phyloP scores from a whole-genome alignment of 2,797 vertebrate genomes.

The Tenualosa thibaudeaui region DNA sequence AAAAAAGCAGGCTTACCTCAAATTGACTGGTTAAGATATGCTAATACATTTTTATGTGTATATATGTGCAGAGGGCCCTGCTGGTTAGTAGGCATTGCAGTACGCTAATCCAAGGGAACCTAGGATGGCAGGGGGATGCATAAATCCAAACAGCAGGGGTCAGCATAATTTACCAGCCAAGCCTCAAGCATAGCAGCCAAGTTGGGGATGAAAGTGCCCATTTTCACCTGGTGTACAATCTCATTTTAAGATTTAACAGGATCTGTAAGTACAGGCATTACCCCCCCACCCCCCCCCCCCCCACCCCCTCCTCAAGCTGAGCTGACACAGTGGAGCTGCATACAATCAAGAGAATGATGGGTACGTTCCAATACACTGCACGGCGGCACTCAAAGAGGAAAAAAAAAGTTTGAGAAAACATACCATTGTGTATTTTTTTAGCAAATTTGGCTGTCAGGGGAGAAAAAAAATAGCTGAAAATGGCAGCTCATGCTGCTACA shows the following conservation, averaged over 20 bases:
- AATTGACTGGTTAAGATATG: constrained; percentile 20
- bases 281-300: neutral
- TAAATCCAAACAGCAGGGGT: neutral
- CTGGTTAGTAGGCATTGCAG: neutral
- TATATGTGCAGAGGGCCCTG: neutral
- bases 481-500: neutral
- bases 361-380: neutral
- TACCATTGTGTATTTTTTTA: neutral
- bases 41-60: neutral
- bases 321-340: neutral
- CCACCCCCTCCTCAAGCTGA: neutral
- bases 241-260: neutral
- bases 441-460: neutral
- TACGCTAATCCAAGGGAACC: neutral
- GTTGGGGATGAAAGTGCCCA: constrained; percentile 52
- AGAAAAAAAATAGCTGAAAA: neutral
- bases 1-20: neutral
- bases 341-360: neutral
- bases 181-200: constrained; percentile 34
- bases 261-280: neutral
- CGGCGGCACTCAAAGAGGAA: neutral
- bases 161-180: constrained; percentile 39
- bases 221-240: constrained; percentile 34
- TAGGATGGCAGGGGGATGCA: neutral
- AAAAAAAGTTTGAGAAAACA: neutral